Evolutionary conservation across 2,113 vertebrate genomes (phyloP).

Genomic region (Forbesichthys papilliferus): DNA sequence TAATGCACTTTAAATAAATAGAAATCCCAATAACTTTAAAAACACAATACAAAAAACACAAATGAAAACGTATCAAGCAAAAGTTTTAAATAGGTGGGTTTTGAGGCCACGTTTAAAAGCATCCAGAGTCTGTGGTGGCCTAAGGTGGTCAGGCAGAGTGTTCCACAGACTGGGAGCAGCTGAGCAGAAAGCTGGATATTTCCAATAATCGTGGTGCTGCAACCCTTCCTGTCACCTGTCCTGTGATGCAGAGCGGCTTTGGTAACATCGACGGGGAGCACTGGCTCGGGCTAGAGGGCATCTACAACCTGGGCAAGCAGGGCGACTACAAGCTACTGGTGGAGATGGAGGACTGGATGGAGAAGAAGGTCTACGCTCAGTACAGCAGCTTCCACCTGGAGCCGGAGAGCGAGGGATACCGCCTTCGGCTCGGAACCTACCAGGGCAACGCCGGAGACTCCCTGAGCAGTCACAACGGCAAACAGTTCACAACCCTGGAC

Average conservation of each 20-base stretch:
- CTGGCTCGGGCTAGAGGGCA: conserved; percentile 94
- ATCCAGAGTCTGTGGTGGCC: too few species aligned
- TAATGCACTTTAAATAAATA: too few species aligned
- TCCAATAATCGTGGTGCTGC: conserved; percentile 38
- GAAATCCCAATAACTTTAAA: too few species aligned
- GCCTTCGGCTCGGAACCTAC: conserved; percentile 90
- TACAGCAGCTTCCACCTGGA: conserved; percentile 95
- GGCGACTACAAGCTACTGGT: conserved; percentile 93
- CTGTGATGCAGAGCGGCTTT: conserved; percentile 89
- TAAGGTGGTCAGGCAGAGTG: too few species aligned
- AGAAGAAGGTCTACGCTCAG: conserved; percentile 95
- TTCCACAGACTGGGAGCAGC: too few species aligned
- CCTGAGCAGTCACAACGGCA: conserved; percentile 92
- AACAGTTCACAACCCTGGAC: conserved; percentile 96
- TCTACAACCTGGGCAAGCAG: conserved; percentile 91
- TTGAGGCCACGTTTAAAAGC: too few species aligned
- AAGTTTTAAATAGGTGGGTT: too few species aligned
- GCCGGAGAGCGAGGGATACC: conserved; percentile 88
- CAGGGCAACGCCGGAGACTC: conserved; percentile 97
- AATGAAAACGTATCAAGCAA: too few species aligned
- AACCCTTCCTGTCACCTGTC: conserved; percentile 10
- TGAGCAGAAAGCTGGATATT: neutral
- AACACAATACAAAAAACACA: too few species aligned
- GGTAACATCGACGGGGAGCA: conserved; percentile 94
- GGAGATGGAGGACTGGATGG: conserved; percentile 97